Evolutionary conservation across 2,888 invertebrate species (phyloP).

Genomic region (Mactromeris polynyma): DNA sequence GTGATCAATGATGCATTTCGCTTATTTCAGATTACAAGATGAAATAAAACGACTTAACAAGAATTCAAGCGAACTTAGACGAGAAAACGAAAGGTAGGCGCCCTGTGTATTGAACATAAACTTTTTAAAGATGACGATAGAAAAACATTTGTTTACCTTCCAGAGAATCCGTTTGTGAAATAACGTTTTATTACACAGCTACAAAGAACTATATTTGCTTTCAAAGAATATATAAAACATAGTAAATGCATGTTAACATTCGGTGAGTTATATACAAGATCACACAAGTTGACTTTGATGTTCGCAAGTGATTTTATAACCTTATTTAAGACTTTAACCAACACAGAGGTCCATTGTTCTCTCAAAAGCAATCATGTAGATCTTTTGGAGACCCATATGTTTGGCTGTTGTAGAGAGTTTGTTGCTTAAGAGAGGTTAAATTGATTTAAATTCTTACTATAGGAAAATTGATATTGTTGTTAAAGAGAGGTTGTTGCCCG

Average conservation of each 20-base stretch:
- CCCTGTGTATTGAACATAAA: background rate
- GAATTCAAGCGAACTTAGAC: constrained; percentile 55
- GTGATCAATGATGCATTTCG: background rate
- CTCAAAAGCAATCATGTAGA: too few relatives aligned
- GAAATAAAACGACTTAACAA: constrained; percentile 68
- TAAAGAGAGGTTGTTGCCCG: too few relatives aligned
- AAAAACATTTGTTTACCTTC: background rate
- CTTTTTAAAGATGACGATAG: background rate
- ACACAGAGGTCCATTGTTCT: background rate
- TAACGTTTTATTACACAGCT: background rate
- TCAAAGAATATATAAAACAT: background rate
- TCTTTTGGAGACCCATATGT: too few relatives aligned
- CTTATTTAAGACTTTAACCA: background rate
- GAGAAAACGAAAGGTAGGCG: constrained; percentile 66
- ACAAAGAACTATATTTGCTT: background rate
- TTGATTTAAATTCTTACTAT: too few relatives aligned
- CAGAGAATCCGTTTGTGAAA: background rate
- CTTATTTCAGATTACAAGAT: constrained; percentile 60
- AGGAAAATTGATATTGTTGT: too few relatives aligned
- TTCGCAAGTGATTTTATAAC: background rate
- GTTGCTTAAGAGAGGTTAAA: too few relatives aligned
- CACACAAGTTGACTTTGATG: background rate
- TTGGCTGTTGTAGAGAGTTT: too few relatives aligned
- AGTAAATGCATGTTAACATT: background rate
- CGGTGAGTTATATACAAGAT: background rate